These are phyloP conservation scores for Synanthedon myopaeformis DNA, from an alignment of 2,888 invertebrate species.

Conservation along the genomic window DNA sequence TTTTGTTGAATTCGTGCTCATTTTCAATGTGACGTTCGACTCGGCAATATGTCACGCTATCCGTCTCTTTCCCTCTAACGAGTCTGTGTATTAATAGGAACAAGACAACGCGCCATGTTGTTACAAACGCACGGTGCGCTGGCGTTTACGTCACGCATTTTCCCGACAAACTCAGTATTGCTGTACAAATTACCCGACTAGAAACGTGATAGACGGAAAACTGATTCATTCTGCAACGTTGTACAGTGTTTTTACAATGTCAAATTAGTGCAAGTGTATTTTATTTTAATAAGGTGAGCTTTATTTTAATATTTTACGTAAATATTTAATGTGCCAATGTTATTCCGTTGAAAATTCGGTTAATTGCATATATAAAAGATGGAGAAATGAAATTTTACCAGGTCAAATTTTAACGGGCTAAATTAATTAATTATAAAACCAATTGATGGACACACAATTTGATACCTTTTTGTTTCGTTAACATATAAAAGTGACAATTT, in stretches of 20 bases:
- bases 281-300: no score
- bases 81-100: conserved; percentile 1
- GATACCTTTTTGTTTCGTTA: no score
- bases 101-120: conserved; percentile 1
- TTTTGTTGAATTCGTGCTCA: conserved; percentile 18
- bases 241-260: neutral
- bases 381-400: no score
- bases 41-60: conserved; percentile 1
- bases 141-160: conserved; percentile 12
- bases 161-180: conserved; percentile 6
- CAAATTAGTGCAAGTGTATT: no score
- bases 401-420: no score
- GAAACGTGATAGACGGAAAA: conserved; percentile 5
- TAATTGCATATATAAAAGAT: no score
- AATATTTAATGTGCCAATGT: no score
- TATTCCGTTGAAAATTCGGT: no score
- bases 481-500: no score
- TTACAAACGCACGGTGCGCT: conserved; percentile 5
- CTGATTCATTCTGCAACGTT: conserved; percentile 8
- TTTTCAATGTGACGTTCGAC: conserved; percentile 30
- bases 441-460: no score
- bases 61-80: conserved; percentile 16
- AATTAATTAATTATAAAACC: no score
- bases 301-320: no score
- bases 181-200: conserved; percentile 11